Evolutionary conservation across 2,888 invertebrate genomes (phyloP).

Genomic region (Limenitis camilla): DNA sequence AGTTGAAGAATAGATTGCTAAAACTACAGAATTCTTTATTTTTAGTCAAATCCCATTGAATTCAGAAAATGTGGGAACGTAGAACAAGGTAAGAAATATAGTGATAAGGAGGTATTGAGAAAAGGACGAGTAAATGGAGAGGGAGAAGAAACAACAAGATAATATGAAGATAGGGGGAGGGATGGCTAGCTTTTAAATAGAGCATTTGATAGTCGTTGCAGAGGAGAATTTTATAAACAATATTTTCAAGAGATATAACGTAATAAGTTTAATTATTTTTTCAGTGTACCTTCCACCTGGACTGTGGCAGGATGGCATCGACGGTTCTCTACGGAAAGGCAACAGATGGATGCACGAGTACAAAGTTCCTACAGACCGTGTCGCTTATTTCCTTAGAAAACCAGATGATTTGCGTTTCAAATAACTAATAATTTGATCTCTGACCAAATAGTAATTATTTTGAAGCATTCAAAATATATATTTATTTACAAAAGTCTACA

Average conservation of each 20-base stretch:
- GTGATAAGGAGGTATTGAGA: no score
- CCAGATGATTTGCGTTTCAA: conserved; percentile 88
- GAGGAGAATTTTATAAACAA: no score
- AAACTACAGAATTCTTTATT: no score
- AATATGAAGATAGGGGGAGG: no score
- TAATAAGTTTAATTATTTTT: conserved; percentile 26
- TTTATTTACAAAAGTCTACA: neutral
- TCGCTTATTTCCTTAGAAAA: conserved; percentile 89
- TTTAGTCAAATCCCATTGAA: no score
- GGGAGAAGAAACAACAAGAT: no score
- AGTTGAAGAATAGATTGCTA: neutral
- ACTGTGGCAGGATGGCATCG: conserved; percentile 94
- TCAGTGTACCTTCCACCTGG: conserved; percentile 91
- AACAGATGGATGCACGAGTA: conserved; percentile 94
- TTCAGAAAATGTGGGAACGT: no score
- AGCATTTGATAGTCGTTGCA: no score
- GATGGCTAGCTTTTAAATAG: neutral
- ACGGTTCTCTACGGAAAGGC: conserved; percentile 88
- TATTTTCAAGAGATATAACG: no score
- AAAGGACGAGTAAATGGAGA: no score
- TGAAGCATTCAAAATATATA: neutral
- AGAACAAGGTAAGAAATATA: no score
- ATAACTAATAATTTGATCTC: conserved; percentile 16
- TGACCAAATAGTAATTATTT: neutral
- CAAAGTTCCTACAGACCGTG: conserved; percentile 83